Base-by-base conservation (phyloP, 2,113 vertebrate genomes). In the Hyla sarda region DNA sequence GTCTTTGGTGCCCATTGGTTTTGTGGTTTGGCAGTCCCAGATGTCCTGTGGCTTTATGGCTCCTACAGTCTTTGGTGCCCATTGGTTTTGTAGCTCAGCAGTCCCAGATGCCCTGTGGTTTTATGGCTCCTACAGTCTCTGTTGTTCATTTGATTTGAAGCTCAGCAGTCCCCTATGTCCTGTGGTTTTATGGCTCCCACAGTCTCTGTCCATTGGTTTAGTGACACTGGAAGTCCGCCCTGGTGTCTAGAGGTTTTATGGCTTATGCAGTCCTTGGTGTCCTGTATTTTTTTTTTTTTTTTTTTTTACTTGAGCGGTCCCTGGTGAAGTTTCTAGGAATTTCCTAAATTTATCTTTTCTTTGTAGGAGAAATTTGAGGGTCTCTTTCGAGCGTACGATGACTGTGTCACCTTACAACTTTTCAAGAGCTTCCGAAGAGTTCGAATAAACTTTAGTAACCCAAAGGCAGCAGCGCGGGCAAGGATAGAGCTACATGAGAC, bases 401-500 rank as follows among this genome's bases (percentile, higher is more conserved):
- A 96, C 86, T 94, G 93, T 0, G 96, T 96, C 92, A 96, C 95
- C 0, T 96, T 97, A 93, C 96, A 97, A 90, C 92, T 95, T 19
- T 97, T 97, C 87, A 96, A 96, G 91, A 96, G 96, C 90, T 97
- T 96, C 93, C 91, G 95, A 80, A 95, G 96, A n/a, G 95, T 97
- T 86, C 91, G 95, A 84, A 96, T 96, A 92, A 96, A 96, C 88
- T 97, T 96, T 78, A 96, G 94, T 87, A 95, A 93, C 88, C 95
- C 96, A 81, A 96, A 96, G 89, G 93, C 95, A 82, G 96, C 96
- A 75, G 96, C 95, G 82, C 94, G 94, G 52, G 96, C 96, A 86
- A 94, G 95, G 87, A 96, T 96, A 96, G 96, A 97, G 91, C 95
- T 97, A 80, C 96, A 97, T 52, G 96, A 96, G 92, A 96, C 96